A percentile compares a stretch with the other conserved stretches of the same genome.
Conservation (phyloP, 2,888 invertebrate species). For the Dynastes grantii region DNA sequence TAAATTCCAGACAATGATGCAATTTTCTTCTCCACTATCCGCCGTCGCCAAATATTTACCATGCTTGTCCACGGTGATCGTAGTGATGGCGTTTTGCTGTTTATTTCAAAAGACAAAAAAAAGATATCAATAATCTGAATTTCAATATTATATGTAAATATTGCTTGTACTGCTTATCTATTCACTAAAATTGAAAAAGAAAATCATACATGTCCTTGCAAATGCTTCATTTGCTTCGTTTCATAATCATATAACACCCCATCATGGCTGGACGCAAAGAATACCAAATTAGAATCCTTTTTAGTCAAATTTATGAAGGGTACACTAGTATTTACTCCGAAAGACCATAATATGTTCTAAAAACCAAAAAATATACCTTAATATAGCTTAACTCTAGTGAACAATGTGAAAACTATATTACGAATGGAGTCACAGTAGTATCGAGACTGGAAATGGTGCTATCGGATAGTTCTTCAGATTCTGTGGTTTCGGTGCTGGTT, state of each 20-base stretch:
- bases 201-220: conserved; percentile 78
- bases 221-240: conserved; percentile 74
- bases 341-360: conserved; percentile 77
- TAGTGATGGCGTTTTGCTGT: conserved; percentile 73
- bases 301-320: conserved; percentile 76
- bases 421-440: conserved; percentile 50
- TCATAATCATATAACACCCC: conserved; percentile 78
- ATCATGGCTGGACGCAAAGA: conserved; percentile 78
- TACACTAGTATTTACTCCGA: conserved; percentile 76
- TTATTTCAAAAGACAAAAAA: conserved; percentile 12
- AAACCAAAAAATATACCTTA: conserved; percentile 47
- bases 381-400: too few species aligned
- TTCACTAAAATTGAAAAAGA: background rate
- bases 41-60: conserved; percentile 77
- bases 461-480: conserved; percentile 44
- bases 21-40: conserved; percentile 74
- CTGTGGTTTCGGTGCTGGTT: conserved; percentile 3
- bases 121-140: background rate
- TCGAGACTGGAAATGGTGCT: conserved; percentile 39
- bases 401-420: conserved; percentile 1
- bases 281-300: conserved; percentile 71
- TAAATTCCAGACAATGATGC: conserved; percentile 76
- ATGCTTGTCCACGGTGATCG: conserved; percentile 71
- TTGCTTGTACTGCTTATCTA: too few species aligned
- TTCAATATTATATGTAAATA: background rate